These are phyloP conservation scores for Lepidocyrtinus sp. DNA, from an alignment of 2,888 invertebrate species.

Conservation along the genomic window DNA sequence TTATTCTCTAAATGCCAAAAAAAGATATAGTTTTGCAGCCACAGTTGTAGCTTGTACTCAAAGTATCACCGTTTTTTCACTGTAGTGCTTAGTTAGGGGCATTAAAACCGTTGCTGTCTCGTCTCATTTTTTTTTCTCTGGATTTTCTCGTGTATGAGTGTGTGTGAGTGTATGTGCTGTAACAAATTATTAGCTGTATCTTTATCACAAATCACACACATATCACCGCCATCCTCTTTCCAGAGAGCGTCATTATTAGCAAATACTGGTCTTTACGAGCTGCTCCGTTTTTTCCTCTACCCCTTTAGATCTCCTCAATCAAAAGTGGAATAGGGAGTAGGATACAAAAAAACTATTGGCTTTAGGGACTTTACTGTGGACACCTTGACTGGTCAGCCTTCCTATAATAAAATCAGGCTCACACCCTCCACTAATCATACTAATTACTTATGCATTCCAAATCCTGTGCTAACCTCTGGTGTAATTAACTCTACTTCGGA, in stretches of 20 bases:
- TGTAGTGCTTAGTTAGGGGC: conserved; percentile 48
- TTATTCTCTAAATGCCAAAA: background rate
- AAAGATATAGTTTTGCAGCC: background rate
- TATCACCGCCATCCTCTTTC: conserved; percentile 49
- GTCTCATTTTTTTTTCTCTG: conserved; percentile 19
- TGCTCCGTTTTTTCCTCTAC: conserved; percentile 27
- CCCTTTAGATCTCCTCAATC: conserved; percentile 19
- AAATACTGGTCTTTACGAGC: conserved; percentile 29
- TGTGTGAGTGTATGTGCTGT: conserved; percentile 23
- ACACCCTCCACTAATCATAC: background rate
- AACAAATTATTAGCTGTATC: conserved; percentile 54
- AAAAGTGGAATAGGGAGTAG: background rate
- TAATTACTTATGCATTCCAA: background rate
- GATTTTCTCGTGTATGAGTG: conserved; percentile 17
- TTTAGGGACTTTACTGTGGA: background rate
- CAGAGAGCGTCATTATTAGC: conserved; percentile 25
- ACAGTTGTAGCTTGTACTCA: too few relatives aligned
- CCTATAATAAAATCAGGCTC: background rate
- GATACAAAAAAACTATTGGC: background rate
- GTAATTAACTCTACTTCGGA: too few relatives aligned
- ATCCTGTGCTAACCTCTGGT: background rate
- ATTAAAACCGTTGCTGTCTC: conserved; percentile 24
- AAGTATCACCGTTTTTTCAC: conserved; percentile 32
- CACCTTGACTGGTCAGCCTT: background rate
- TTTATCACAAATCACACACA: conserved; percentile 39